A percentile compares a stretch with the other conserved stretches of the same genome.
Evolutionary conservation across 2,888 invertebrate species (phyloP).

Genomic region (Chymomyza caudatula): DNA sequence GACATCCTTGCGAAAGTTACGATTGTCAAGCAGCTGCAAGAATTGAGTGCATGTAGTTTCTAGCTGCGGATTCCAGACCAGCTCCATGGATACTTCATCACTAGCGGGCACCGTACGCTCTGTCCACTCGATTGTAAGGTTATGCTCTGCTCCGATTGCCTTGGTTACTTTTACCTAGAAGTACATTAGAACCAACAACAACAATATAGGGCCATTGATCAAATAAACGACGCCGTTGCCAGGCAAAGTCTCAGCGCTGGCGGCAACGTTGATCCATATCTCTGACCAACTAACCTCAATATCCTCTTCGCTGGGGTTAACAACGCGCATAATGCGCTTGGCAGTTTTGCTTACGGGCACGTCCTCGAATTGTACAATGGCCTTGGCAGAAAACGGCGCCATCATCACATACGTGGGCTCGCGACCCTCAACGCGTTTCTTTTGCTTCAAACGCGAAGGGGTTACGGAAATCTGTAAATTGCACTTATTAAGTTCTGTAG

Average conservation of each 20-base stretch:
- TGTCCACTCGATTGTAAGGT: conserved; percentile 80
- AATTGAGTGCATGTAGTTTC: conserved; percentile 82
- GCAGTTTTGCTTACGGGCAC: conserved; percentile 81
- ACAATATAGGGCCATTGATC: conserved; percentile 39
- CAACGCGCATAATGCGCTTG: conserved; percentile 80
- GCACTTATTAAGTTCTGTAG: not conserved
- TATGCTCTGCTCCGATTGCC: conserved; percentile 80
- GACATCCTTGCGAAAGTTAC: conserved; percentile 83
- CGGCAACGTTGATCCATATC: conserved; percentile 31
- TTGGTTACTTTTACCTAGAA: conserved; percentile 79
- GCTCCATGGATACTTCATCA: conserved; percentile 80
- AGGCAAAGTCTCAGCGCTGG: not conserved
- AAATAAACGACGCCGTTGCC: conserved; percentile 36
- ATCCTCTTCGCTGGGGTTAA: conserved; percentile 80
- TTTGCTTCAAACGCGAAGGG: conserved; percentile 72
- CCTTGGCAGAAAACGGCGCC: conserved; percentile 83
- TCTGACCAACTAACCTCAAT: conserved; percentile 76
- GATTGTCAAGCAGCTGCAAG: conserved; percentile 82
- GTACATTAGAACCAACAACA: not conserved
- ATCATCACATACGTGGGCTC: conserved; percentile 79
- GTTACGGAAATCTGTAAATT: conserved; percentile 74
- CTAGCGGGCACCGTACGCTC: conserved; percentile 80
- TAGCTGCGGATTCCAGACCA: conserved; percentile 83
- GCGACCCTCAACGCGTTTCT: conserved; percentile 75
- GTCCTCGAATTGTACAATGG: conserved; percentile 84